Conservation (phyloP, 64 coral and sea anemone genomes). For the Dendronephthya gigantea region DNA sequence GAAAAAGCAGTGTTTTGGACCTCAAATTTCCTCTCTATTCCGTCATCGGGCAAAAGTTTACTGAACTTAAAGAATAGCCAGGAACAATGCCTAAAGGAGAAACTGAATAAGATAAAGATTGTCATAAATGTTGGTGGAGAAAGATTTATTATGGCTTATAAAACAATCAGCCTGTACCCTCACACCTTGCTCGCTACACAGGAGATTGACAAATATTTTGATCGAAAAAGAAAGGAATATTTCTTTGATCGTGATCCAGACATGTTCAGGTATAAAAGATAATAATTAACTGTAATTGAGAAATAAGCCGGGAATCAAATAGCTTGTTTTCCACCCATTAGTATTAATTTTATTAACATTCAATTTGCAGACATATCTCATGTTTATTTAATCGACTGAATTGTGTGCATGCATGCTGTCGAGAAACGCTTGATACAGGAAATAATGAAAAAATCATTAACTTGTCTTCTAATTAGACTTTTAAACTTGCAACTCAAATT, state of each 20-base stretch:
- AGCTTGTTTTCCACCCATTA: background rate
- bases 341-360: too few relatives aligned
- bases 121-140: background rate
- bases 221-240: background rate
- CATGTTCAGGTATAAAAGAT: background rate
- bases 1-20: constrained; percentile 3
- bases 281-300: background rate
- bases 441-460: too few relatives aligned
- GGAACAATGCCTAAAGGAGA: background rate
- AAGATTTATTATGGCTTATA: background rate
- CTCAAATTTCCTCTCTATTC: background rate
- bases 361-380: too few relatives aligned
- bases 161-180: background rate
- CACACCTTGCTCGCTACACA: background rate
- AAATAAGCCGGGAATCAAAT: background rate
- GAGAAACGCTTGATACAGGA: too few relatives aligned
- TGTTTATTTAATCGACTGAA: background rate
- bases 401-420: too few relatives aligned
- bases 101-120: background rate
- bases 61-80: background rate
- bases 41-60: background rate
- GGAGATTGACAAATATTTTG: background rate
- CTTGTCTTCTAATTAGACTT: too few relatives aligned
- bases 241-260: constrained; percentile 7
- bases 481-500: too few relatives aligned